phyloP scores from a whole-genome alignment of 2,888 invertebrate species.

The Choreutis nemorana region DNA sequence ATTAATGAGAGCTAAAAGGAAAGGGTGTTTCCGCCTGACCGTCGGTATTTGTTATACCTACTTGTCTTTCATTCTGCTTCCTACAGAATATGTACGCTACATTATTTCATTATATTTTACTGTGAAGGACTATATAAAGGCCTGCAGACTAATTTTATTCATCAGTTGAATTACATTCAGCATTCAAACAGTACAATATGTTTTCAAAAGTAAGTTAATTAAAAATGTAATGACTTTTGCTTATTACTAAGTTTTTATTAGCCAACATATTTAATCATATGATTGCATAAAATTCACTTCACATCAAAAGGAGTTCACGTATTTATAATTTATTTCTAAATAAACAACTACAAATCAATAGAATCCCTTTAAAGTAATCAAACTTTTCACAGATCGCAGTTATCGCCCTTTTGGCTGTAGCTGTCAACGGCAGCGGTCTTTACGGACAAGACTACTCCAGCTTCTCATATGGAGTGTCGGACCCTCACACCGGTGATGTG shows the following conservation, averaged over 20 bases:
- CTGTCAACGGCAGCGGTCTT: slow-evolving; percentile 11
- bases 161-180: slow-evolving; percentile 24
- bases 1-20: slow-evolving; percentile 9
- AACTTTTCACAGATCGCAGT: slow-evolving; percentile 24
- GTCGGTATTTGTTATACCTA: slow-evolving; percentile 2
- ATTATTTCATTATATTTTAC: slow-evolving; percentile 7
- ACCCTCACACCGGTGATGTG: slow-evolving; percentile 14
- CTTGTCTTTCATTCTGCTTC: slow-evolving; percentile 12
- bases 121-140: slow-evolving; percentile 24
- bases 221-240: neutral
- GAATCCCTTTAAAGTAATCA: too few relatives aligned
- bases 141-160: slow-evolving; percentile 10
- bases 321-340: neutral
- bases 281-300: neutral
- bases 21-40: slow-evolving; percentile 12
- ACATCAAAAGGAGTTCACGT: neutral
- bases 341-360: neutral
- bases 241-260: too few relatives aligned
- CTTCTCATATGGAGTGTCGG: slow-evolving; percentile 14
- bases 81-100: slow-evolving; percentile 10
- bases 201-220: slow-evolving; percentile 29
- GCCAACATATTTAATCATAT: too few relatives aligned
- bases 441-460: slow-evolving; percentile 12
- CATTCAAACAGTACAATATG: slow-evolving; percentile 25
- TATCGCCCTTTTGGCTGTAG: slow-evolving; percentile 12